Conservation (phyloP, 2,888 invertebrate genomes). For the Pegoplata infirma region DNA sequence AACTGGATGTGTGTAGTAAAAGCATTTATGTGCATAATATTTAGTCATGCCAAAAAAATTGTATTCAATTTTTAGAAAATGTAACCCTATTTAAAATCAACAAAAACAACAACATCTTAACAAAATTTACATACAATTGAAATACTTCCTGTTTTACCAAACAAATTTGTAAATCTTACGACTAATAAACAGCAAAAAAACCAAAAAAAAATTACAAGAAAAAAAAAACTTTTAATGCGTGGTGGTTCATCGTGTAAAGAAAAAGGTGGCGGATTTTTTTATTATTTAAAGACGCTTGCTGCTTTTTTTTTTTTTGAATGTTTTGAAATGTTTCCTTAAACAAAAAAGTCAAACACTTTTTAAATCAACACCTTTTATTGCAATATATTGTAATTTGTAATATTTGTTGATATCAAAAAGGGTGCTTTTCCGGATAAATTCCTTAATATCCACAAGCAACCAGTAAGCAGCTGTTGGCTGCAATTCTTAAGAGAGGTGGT, state of each 20-base stretch:
- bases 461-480: slow-evolving; percentile 32
- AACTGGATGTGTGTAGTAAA: too few species aligned
- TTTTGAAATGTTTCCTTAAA: slow-evolving; percentile 10
- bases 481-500: slow-evolving; percentile 1
- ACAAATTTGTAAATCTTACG: slow-evolving; percentile 40
- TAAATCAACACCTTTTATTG: slow-evolving; percentile 48
- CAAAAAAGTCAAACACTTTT: slow-evolving; percentile 41
- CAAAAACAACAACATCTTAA: too few species aligned
- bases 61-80: neutral
- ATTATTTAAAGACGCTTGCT: slow-evolving; percentile 7
- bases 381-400: slow-evolving; percentile 21
- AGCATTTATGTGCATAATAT: neutral
- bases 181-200: neutral
- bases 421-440: slow-evolving; percentile 1
- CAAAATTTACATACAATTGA: slow-evolving; percentile 40
- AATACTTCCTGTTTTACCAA: slow-evolving; percentile 35
- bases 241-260: neutral
- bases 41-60: neutral
- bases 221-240: neutral
- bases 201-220: neutral
- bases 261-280: neutral
- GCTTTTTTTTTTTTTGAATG: too few species aligned
- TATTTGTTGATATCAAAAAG: neutral
- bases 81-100: neutral
- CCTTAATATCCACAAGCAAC: neutral